phyloP scores from a whole-genome alignment of 2,888 invertebrate species.

The Epistrophe eligans region DNA sequence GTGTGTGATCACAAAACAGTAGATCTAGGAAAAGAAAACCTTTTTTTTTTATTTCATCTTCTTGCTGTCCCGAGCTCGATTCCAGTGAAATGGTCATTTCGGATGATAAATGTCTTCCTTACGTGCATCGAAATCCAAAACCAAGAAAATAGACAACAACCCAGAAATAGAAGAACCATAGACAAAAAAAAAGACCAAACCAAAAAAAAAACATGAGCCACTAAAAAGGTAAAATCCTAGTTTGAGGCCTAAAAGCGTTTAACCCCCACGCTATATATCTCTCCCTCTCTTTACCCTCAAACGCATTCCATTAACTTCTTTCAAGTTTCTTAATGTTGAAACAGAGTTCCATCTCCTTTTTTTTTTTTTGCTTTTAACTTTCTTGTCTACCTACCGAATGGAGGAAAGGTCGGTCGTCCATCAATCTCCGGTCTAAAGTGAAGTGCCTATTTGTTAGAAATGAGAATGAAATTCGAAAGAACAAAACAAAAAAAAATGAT shows the following conservation, averaged over 20 bases:
- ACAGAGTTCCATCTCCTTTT: slow-evolving; percentile 4
- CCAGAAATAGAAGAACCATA: slow-evolving; percentile 4
- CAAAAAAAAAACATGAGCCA: neutral
- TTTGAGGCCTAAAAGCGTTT: slow-evolving; percentile 51
- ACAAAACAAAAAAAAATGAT: slow-evolving; percentile 8
- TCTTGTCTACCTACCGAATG: slow-evolving; percentile 52
- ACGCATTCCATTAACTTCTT: slow-evolving; percentile 63
- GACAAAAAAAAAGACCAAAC: neutral
- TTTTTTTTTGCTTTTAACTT: slow-evolving; percentile 36
- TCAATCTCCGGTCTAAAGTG: slow-evolving; percentile 67
- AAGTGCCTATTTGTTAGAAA: slow-evolving; percentile 75
- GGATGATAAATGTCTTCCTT: slow-evolving; percentile 73
- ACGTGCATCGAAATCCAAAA: slow-evolving; percentile 66
- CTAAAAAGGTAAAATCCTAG: slow-evolving; percentile 63
- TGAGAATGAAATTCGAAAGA: slow-evolving; percentile 56
- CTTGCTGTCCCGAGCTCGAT: slow-evolving; percentile 39
- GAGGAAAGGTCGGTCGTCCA: slow-evolving; percentile 68
- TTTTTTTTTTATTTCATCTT: neutral
- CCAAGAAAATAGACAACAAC: slow-evolving; percentile 38
- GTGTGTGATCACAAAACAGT: slow-evolving; percentile 50
- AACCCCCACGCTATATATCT: slow-evolving; percentile 68
- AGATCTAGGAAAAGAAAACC: slow-evolving; percentile 38
- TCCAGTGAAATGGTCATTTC: slow-evolving; percentile 68
- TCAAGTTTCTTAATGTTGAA: neutral
- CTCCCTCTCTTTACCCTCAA: slow-evolving; percentile 39